Base-by-base conservation (phyloP, 2,113 vertebrate species). In the Cyrtonyx montezumae region DNA sequence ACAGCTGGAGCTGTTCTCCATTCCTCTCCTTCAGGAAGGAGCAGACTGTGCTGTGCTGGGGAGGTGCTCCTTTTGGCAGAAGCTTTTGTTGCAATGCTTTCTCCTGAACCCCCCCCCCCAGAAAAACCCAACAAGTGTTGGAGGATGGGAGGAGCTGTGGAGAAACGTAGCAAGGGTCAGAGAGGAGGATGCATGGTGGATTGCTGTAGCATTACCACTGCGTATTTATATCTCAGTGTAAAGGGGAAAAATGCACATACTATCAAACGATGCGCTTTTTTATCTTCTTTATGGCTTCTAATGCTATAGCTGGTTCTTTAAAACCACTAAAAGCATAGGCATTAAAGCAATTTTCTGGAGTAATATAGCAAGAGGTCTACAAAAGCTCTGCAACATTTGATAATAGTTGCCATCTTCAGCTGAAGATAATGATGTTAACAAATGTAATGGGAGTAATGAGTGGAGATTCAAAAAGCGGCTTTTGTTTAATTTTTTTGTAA, bases 401-500 rank as follows among this genome's bases (percentile, higher is more conserved):
- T 97, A 97, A 97, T 96, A 95, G 97, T 97, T 97, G 95, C 97
- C 96, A 96, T 97, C 97, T 96, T 97, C 93, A 84, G 96, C 95
- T 84, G 94, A 95, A 96, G 96, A 97, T 97, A 97, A 97, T 96
- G 97, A 97, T 97, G 97, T 97, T 97, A 97, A 97, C 97, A 95
- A 97, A 97, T 96, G 97, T 97, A 97, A 98, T 91, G 96, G 97
- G 97, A 96, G 96, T 97, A 97, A 98, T 96, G 97, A 98, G 97
- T 70, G 96, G 97, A 97, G 97, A 97, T 94, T 97, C 95, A 92
- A 95, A 97, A 97, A 91, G 97, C 97, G 87, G 97, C 97, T 98
- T 97, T 97, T 97, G 97, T 98, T 97, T 98, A 97, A 97, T 97
- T 98, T 98, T 97, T 98, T 97, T 98, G 97, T 98, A 70, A 98